Base-by-base conservation (phyloP, 2,888 invertebrate genomes). In the Operophtera brumata region DNA sequence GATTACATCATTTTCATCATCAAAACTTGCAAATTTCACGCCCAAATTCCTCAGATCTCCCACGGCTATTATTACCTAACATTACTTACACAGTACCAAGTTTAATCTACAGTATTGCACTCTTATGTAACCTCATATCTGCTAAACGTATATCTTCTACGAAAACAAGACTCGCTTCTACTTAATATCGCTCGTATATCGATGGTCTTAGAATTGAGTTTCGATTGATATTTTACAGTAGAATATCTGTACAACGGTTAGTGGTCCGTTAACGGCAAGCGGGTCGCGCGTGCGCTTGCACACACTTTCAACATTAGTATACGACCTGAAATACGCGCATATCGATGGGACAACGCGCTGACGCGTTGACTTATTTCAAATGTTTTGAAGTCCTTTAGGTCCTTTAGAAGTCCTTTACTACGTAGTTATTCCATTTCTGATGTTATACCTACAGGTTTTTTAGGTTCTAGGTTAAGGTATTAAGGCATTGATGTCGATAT, bases 271-370 rank as follows among this genome's bases (percentile, higher is more conserved):
- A 67, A 57, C 83, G 82, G 73, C 64, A 87, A 87, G 82, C 81
- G 78, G 89, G 89, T 90, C 89, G 79, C 80, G 82, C 85, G 82
- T 80, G 86, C 81, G 71, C 50, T 42, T 54, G 49, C 50, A 47
- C 78, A 71, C 75, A 74, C 77, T 84, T 86, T 85, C 85, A 75
- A 84, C 50, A 57, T 52, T 71, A 69, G 70, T 65, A 67, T 67
- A 62, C 73, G 73, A 74, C 71, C 77, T 82, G 70, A 78, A 83
- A 83, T 74, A 69, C 69, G 37, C 54, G 32, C 52, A 51, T 51
- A 48, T 48, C 47, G 25, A 45, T 20, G 39, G 32, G 39, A 46
- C 14, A 47, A 13, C 4, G 20, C 20, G 20, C 2, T 20, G 20
- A 4, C 4, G n/a, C 44, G 37, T 30, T 36, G 25, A 34, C 34